Percentiles rank a stretch among this genome's conserved stretches.
phyloP scores from a whole-genome alignment of 2,797 vertebrate species.

The Myripristis murdjan region DNA sequence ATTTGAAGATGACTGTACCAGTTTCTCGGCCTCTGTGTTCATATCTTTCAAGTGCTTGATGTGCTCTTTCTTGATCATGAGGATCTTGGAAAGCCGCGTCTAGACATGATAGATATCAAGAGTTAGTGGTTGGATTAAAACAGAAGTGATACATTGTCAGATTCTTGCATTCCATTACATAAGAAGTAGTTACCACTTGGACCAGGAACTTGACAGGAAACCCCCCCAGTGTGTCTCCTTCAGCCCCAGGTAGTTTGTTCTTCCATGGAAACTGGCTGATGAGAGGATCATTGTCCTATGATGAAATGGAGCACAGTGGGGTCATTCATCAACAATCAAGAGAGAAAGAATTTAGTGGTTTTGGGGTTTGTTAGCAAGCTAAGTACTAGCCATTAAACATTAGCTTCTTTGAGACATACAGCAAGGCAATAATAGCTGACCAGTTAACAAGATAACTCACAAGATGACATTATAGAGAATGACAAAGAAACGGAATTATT shows the following conservation, averaged over 20 bases:
- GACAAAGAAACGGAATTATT: too few relatives aligned
- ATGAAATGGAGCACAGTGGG: constrained; percentile 20
- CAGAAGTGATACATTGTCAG: not conserved
- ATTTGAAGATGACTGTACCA: constrained; percentile 85
- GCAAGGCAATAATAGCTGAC: too few relatives aligned
- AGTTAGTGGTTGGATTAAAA: constrained; percentile 1
- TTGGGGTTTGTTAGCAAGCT: too few relatives aligned
- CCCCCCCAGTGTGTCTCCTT: constrained; percentile 95
- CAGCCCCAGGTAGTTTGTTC: constrained; percentile 92
- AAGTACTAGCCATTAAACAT: too few relatives aligned
- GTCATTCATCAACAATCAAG: not conserved
- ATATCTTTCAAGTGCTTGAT: constrained; percentile 98
- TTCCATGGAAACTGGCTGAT: constrained; percentile 96
- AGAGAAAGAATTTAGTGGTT: not conserved
- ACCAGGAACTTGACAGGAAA: constrained; percentile 99
- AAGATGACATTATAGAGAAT: too few relatives aligned
- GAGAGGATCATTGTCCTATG: constrained; percentile 94
- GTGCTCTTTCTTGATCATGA: constrained; percentile 99
- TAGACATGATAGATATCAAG: constrained; percentile 53
- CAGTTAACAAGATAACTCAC: too few relatives aligned
- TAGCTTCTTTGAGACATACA: too few relatives aligned
- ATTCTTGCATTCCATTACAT: constrained; percentile 5
- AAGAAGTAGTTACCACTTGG: constrained; percentile 92
- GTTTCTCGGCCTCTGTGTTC: constrained; percentile 98
- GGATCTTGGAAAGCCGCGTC: constrained; percentile 98